Evolutionary conservation across 2,113 vertebrate species (phyloP).

Genomic region (Shinisaurus crocodilurus): DNA sequence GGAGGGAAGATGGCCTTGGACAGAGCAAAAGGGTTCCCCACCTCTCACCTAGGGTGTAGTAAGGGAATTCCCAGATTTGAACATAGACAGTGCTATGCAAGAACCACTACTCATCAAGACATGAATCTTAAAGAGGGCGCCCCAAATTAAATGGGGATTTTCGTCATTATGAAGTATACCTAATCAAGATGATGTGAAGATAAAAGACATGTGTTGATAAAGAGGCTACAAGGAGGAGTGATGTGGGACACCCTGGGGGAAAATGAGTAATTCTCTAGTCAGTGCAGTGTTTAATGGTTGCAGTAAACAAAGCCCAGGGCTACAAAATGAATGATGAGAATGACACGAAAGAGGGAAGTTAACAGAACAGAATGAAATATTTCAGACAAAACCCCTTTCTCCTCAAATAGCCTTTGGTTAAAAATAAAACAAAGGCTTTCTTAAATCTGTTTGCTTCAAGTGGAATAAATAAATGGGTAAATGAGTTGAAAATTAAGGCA

Average conservation of each 20-base stretch:
- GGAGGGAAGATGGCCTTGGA: not conserved
- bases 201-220: not conserved
- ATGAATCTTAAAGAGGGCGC: not conserved
- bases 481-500: not conserved
- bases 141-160: slow-evolving; percentile 15
- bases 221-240: slow-evolving; percentile 8
- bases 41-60: no score
- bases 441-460: slow-evolving; percentile 2
- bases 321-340: slow-evolving; percentile 16
- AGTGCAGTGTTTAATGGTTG: slow-evolving; percentile 28
- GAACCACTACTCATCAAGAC: not conserved
- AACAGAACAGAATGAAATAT: slow-evolving; percentile 2
- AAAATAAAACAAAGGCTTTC: not conserved
- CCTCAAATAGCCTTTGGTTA: slow-evolving; percentile 13
- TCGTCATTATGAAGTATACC: slow-evolving; percentile 1
- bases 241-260: not conserved
- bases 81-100: not conserved
- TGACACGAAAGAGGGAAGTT: not conserved
- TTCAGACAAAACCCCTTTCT: not conserved
- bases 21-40: not conserved
- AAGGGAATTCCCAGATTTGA: slow-evolving; percentile 2
- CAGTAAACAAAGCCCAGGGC: slow-evolving; percentile 24
- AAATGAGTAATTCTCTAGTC: slow-evolving; percentile 33
- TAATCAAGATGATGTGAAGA: slow-evolving; percentile 29
- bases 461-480: not conserved